Conservation (phyloP, 1,140 invertebrate genomes). For the Calliphora vicina region DNA sequence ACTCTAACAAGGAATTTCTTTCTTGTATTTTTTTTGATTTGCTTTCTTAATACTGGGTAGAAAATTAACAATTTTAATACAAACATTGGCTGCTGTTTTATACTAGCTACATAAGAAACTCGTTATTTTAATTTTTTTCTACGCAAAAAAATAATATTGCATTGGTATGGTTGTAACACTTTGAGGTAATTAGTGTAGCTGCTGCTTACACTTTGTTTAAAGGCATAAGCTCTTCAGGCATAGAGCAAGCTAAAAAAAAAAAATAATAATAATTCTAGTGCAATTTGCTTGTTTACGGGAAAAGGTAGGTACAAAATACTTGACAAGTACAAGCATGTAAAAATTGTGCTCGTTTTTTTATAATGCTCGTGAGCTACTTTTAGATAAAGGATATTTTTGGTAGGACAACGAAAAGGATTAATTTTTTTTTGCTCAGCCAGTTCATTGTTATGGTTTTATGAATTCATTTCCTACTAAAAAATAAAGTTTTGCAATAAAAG, state of each 20-base stretch:
- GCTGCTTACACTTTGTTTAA: not conserved
- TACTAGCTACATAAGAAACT: conserved; percentile 30
- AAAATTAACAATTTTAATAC: conserved; percentile 40
- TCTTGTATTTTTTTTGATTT: not conserved
- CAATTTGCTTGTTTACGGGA: not conserved
- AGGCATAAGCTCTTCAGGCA: not conserved
- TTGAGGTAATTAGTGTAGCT: conserved; percentile 38
- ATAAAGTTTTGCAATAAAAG: too few species aligned
- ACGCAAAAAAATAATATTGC: not conserved
- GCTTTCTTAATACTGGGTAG: not conserved
- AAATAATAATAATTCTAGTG: conserved; percentile 14
- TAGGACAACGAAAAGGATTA: too few species aligned
- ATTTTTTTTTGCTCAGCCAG: too few species aligned
- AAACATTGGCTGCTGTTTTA: conserved; percentile 21
- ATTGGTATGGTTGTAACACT: conserved; percentile 38
- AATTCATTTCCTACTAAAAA: too few species aligned
- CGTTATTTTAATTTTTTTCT: not conserved
- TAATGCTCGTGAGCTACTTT: not conserved
- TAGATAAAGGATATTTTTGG: not conserved
- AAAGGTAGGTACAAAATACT: not conserved
- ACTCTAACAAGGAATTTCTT: conserved; percentile 28
- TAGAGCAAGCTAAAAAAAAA: not conserved
- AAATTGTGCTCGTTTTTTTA: not conserved
- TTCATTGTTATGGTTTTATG: too few species aligned
- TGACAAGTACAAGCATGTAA: conserved; percentile 3